Conservation (phyloP, 2,797 vertebrate genomes). For the Tarsius wallacei region DNA sequence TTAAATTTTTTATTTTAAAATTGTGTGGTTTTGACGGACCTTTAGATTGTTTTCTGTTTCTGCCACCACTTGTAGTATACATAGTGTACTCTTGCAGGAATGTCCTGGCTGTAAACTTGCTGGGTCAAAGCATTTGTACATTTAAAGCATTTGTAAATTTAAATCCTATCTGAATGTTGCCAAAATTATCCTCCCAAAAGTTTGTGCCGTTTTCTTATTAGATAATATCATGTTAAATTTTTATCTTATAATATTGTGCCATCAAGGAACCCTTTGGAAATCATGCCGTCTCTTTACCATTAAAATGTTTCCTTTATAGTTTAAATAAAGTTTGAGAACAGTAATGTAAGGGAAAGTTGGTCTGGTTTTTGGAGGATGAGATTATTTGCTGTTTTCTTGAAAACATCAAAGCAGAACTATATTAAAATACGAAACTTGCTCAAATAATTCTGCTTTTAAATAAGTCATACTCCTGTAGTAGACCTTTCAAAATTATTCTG, state of each 20-base stretch:
- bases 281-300: neutral
- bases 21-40: neutral
- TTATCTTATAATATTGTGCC: neutral
- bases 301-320: slow-evolving; percentile 54
- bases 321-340: slow-evolving; percentile 35
- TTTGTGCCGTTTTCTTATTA: slow-evolving; percentile 33
- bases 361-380: slow-evolving; percentile 54
- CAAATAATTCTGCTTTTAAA: slow-evolving; percentile 38
- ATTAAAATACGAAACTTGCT: slow-evolving; percentile 55
- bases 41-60: slow-evolving; percentile 30
- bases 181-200: slow-evolving; percentile 19
- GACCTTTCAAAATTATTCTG: slow-evolving; percentile 34
- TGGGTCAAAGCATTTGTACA: slow-evolving; percentile 7
- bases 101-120: neutral
- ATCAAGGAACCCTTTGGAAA: neutral
- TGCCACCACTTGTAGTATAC: neutral
- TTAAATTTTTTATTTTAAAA: too few species aligned
- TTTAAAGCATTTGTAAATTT: slow-evolving; percentile 55
- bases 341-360: slow-evolving; percentile 53
- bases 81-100: neutral
- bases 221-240: slow-evolving; percentile 1
- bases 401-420: slow-evolving; percentile 26
- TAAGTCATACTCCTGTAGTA: slow-evolving; percentile 38
- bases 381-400: slow-evolving; percentile 41
- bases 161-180: neutral